Evolutionary conservation across 1,140 invertebrate species (phyloP).

Genomic region (Coelopa frigida): DNA sequence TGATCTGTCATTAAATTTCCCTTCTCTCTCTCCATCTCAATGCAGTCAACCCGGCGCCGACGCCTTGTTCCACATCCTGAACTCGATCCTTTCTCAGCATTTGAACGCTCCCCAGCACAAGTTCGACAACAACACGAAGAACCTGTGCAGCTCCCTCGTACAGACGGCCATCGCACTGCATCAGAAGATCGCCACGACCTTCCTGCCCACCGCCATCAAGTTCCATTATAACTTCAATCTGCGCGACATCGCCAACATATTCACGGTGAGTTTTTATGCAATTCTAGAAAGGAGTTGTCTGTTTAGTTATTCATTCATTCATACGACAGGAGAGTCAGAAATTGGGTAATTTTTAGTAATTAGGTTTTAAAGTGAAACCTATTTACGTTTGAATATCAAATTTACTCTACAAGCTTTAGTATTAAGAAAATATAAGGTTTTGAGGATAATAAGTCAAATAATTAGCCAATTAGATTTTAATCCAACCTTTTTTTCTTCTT

Average conservation of each 20-base stretch:
- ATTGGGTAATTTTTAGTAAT: too few species aligned
- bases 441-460: background rate
- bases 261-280: conserved; percentile 63
- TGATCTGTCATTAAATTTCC: background rate
- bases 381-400: background rate
- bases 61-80: conserved; percentile 75
- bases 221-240: conserved; percentile 95
- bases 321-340: too few species aligned
- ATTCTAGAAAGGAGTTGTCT: too few species aligned
- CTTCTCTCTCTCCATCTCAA: conserved; percentile 10
- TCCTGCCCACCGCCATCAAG: conserved; percentile 87
- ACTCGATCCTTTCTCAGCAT: conserved; percentile 73
- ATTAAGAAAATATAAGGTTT: background rate
- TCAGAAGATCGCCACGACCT: conserved; percentile 63
- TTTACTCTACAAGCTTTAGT: background rate
- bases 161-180: conserved; percentile 69
- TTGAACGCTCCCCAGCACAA: conserved; percentile 56
- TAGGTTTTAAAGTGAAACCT: background rate
- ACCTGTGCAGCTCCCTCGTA: conserved; percentile 56
- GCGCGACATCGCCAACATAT: conserved; percentile 85
- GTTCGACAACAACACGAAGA: conserved; percentile 39
- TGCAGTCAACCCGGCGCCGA: conserved; percentile 75
- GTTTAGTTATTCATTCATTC: too few species aligned
- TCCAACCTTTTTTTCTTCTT: background rate
- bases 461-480: background rate